Evolutionary conservation across 2,113 vertebrate species (phyloP).

Genomic region (Chauna torquata): DNA sequence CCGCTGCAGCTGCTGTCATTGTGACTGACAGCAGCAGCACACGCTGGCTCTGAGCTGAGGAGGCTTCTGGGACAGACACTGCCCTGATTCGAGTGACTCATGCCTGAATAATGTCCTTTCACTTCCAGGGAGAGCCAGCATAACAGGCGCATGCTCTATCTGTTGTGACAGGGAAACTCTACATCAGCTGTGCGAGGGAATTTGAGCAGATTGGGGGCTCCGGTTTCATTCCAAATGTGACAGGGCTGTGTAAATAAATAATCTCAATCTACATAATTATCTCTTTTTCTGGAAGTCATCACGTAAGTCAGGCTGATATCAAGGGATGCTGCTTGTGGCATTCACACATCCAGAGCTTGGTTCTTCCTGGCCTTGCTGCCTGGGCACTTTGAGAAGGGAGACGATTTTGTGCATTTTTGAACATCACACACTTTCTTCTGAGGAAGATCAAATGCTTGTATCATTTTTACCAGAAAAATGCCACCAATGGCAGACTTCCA

Average conservation of each 20-base stretch:
- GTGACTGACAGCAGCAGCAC: not conserved
- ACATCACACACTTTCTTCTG: not conserved
- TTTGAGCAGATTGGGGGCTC: not conserved
- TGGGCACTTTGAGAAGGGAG: not conserved
- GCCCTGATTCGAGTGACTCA: not conserved
- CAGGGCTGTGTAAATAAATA: conserved; percentile 35
- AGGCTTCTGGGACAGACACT: not conserved
- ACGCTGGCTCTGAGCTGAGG: not conserved
- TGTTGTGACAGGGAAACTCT: conserved; percentile 38
- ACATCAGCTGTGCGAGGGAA: not conserved
- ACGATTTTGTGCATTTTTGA: not conserved
- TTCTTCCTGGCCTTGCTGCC: not conserved
- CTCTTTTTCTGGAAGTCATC: not conserved
- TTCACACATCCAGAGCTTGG: not conserved
- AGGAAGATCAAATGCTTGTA: conserved; percentile 2
- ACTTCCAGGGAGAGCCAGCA: not conserved
- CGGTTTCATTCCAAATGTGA: not conserved
- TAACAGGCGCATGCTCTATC: not conserved
- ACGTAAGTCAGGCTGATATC: not conserved
- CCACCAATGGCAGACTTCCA: not conserved
- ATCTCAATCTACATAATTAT: conserved; percentile 22
- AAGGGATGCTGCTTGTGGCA: not conserved
- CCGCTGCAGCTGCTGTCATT: fast-evolving
- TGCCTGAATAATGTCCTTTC: conserved; percentile 47
- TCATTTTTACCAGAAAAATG: conserved; percentile 25